These are phyloP conservation scores for Asarcornis scutulata DNA, from an alignment of 2,113 vertebrate genomes.

Conservation along the genomic window DNA sequence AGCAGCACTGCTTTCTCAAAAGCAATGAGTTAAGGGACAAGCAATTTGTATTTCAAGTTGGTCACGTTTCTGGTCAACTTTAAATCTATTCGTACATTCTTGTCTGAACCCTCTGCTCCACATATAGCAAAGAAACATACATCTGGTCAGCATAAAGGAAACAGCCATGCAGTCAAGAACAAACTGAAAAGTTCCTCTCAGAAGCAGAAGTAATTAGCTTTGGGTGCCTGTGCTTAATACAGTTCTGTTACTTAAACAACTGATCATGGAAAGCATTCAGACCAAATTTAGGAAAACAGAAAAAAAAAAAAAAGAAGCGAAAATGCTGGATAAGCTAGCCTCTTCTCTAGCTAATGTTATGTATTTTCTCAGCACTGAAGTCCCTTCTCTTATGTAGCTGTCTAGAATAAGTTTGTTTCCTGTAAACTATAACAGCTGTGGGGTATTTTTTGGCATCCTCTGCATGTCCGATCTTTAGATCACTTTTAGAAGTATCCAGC, in stretches of 20 bases:
- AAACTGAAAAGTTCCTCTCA: background rate
- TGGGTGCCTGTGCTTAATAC: background rate
- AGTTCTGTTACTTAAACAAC: background rate
- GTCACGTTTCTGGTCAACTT: background rate
- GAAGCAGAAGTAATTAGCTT: background rate
- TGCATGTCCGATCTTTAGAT: background rate
- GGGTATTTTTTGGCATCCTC: background rate
- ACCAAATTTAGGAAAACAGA: background rate
- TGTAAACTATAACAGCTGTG: background rate
- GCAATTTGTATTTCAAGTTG: background rate
- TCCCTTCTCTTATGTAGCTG: background rate
- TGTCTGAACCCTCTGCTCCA: background rate
- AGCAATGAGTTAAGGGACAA: background rate
- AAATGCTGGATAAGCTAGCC: background rate
- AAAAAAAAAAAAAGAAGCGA: background rate
- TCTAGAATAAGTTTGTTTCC: background rate
- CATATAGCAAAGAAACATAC: background rate
- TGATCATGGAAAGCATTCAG: accelerated
- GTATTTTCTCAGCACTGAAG: background rate
- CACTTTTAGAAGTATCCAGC: background rate
- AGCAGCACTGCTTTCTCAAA: background rate
- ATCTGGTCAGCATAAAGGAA: background rate
- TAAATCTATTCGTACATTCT: background rate
- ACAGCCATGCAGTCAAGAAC: background rate
- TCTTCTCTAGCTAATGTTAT: background rate